A percentile compares a stretch with the other conserved stretches of the same genome.
Evolutionary conservation across 2,113 vertebrate genomes (phyloP).

Genomic region (Microtus ochrogaster): DNA sequence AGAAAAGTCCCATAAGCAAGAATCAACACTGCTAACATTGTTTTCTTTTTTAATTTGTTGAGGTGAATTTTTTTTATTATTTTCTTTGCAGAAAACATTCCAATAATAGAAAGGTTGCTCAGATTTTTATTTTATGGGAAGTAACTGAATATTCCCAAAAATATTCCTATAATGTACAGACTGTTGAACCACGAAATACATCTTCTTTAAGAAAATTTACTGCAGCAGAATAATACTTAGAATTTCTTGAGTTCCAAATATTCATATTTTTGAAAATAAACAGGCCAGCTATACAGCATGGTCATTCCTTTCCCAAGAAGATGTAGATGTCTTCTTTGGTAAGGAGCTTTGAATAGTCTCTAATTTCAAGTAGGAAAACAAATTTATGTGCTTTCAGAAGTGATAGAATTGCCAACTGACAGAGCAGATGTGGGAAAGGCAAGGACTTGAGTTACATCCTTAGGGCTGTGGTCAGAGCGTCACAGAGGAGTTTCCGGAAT

Average conservation of each 20-base stretch:
- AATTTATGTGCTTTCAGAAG: not conserved
- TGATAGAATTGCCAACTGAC: not conserved
- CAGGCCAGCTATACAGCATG: not conserved
- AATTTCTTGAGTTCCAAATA: not conserved
- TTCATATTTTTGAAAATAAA: not conserved
- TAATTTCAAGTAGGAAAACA: not conserved
- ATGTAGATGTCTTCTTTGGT: not conserved
- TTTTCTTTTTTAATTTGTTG: constrained; percentile 52
- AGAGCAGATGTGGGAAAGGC: not conserved
- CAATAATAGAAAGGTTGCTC: constrained; percentile 37
- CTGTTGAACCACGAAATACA: not conserved
- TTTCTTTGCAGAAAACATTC: constrained; percentile 16
- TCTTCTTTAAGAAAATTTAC: constrained; percentile 31
- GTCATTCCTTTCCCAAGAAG: not conserved
- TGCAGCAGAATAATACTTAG: constrained; percentile 36
- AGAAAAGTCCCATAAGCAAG: constrained; percentile 25
- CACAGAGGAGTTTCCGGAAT: not conserved
- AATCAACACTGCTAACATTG: not conserved
- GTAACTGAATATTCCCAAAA: constrained; percentile 29
- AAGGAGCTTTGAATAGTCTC: not conserved
- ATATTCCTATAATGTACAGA: constrained; percentile 12
- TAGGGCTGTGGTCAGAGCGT: not conserved
- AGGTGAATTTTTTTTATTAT: constrained; percentile 22
- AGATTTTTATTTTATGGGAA: constrained; percentile 47
- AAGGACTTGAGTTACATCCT: not conserved